Evolutionary conservation across 30 jellyfish, hydroid and myxozoan genomes (phyloP).

Genomic region (Nemopilema nomurai): DNA sequence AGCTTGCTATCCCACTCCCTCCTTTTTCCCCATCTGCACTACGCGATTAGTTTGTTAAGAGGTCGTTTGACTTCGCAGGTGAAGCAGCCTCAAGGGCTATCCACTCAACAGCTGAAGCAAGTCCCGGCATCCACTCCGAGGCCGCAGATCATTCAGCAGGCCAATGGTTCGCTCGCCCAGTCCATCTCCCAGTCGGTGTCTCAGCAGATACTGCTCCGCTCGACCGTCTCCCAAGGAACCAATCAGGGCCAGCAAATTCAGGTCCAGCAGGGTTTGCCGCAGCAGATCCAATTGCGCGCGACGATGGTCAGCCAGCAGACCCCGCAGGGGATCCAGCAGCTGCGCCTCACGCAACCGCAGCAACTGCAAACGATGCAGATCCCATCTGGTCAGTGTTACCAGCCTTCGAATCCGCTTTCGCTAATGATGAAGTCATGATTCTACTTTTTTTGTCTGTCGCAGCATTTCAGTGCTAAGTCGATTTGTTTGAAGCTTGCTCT

Average conservation of each 20-base stretch:
- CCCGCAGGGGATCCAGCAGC: conserved; percentile 72
- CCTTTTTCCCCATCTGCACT: too few species aligned
- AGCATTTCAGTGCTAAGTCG: too few species aligned
- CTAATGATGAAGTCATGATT: too few species aligned
- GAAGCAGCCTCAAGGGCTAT: conserved; percentile 34
- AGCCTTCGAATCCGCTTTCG: too few species aligned
- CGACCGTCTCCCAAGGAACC: conserved; percentile 71
- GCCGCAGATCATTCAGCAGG: conserved; percentile 78
- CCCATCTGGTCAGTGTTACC: conserved; percentile 67
- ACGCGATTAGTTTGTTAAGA: too few species aligned
- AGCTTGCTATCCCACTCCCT: too few species aligned
- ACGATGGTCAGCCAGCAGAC: conserved; percentile 89
- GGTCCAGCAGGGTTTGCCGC: conserved; percentile 83
- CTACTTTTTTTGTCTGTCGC: too few species aligned
- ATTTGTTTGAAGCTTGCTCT: too few species aligned
- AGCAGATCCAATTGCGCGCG: conserved; percentile 90
- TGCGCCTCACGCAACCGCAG: conserved; percentile 67
- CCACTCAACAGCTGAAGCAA: conserved; percentile 60
- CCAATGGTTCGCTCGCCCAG: conserved; percentile 62
- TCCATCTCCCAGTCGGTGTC: conserved; percentile 69
- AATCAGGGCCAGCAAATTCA: conserved; percentile 63
- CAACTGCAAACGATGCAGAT: conserved; percentile 86
- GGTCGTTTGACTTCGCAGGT: too few species aligned
- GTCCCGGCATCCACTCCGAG: conserved; percentile 57
- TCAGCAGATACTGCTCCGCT: conserved; percentile 87